Evolutionary conservation across 2,113 vertebrate species (phyloP).

Genomic region (Syngnathoides biaculeatus): DNA sequence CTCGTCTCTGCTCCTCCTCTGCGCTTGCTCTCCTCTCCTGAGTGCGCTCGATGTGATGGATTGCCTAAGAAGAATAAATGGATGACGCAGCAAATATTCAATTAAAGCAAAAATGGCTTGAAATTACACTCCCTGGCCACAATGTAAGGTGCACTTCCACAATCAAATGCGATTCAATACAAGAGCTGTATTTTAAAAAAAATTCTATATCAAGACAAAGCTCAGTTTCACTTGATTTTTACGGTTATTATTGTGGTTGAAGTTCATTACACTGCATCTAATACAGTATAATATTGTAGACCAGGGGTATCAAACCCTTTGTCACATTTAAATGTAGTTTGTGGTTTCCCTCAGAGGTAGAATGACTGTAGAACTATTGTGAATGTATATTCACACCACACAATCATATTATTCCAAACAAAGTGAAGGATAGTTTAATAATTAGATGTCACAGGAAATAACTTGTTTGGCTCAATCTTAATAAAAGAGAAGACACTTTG

Average conservation of each 20-base stretch:
- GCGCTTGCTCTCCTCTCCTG: slow-evolving; percentile 83
- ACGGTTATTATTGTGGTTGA: neutral
- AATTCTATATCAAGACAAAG: neutral
- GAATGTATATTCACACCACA: too few relatives aligned
- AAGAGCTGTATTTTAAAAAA: neutral
- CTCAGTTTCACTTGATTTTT: neutral
- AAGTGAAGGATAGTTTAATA: too few relatives aligned
- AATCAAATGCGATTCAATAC: neutral
- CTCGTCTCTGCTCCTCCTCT: slow-evolving; percentile 89
- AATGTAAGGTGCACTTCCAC: neutral
- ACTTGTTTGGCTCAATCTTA: too few relatives aligned
- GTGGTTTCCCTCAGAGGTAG: neutral
- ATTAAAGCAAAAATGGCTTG: neutral
- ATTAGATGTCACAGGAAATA: too few relatives aligned
- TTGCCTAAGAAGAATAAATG: slow-evolving; percentile 74
- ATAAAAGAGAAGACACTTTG: too few relatives aligned
- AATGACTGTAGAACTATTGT: neutral
- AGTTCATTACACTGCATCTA: neutral
- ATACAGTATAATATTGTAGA: neutral
- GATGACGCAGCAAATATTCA: neutral
- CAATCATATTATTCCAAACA: too few relatives aligned
- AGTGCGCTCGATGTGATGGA: slow-evolving; percentile 97
- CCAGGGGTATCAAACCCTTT: neutral
- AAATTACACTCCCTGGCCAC: neutral
- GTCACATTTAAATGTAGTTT: neutral